Evolutionary conservation across 2,888 invertebrate species (phyloP).

Genomic region (Margaritifera margaritifera): DNA sequence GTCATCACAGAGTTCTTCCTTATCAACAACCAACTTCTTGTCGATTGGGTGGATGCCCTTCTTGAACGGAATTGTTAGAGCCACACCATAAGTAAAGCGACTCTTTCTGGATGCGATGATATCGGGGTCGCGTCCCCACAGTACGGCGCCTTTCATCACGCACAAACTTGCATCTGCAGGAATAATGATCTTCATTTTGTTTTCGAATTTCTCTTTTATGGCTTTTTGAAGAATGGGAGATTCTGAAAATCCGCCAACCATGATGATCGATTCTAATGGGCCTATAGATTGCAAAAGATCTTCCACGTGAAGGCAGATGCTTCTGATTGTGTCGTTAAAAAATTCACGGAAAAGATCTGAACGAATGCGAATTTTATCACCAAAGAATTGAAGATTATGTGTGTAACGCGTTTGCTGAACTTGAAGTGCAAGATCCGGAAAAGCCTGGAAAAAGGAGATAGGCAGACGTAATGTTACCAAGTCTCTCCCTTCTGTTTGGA

Average conservation of each 20-base stretch:
- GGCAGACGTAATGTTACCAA: constrained; percentile 10
- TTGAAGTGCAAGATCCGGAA: not conserved
- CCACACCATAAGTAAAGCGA: constrained; percentile 16
- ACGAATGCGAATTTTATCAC: constrained; percentile 16
- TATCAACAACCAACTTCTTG: not conserved
- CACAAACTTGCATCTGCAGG: constrained; percentile 15
- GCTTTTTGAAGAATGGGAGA: constrained; percentile 16
- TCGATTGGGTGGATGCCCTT: constrained; percentile 4
- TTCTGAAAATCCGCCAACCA: constrained; percentile 24
- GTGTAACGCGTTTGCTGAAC: constrained; percentile 1
- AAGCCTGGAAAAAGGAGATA: not conserved
- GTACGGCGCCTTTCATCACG: constrained; percentile 22
- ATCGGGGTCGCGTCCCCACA: constrained; percentile 16
- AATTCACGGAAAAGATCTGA: not conserved
- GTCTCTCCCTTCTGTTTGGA: not conserved
- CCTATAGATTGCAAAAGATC: constrained; percentile 3
- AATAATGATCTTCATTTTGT: constrained; percentile 6
- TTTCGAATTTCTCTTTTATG: constrained; percentile 7
- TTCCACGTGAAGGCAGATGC: constrained; percentile 10
- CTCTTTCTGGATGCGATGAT: constrained; percentile 7
- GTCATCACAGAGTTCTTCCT: constrained; percentile 7
- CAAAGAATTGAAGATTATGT: not conserved
- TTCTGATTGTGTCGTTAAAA: constrained; percentile 5
- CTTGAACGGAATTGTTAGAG: not conserved
- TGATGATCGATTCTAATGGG: constrained; percentile 6